Percentiles rank a stretch among this genome's conserved stretches.
Conservation (phyloP, 2,888 invertebrate species). For the Cheilosia soror region DNA sequence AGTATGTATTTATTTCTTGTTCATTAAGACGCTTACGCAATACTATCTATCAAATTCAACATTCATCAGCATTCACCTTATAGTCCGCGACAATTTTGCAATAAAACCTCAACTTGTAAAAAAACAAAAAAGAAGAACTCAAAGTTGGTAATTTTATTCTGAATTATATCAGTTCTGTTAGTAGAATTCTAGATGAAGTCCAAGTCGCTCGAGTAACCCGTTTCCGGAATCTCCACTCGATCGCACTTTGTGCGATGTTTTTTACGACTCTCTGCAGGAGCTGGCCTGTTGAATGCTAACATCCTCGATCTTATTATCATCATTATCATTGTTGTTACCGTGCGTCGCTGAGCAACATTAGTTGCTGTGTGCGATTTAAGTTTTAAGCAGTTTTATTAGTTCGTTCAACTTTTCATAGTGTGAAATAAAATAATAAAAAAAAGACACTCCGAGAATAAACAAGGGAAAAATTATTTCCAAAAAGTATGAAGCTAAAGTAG, state of each 20-base stretch:
- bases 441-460: background rate
- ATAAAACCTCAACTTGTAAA: constrained; percentile 27
- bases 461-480: background rate
- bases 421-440: constrained; percentile 24
- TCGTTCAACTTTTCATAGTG: constrained; percentile 64
- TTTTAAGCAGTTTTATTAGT: constrained; percentile 54
- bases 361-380: background rate
- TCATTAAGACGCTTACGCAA: too few species aligned
- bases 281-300: constrained; percentile 53
- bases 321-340: background rate
- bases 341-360: background rate
- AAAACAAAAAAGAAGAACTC: background rate
- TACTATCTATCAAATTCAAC: too few species aligned
- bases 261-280: constrained; percentile 48
- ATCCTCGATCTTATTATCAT: constrained; percentile 34
- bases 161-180: constrained; percentile 12
- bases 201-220: constrained; percentile 8
- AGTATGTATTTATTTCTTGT: too few species aligned
- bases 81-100: constrained; percentile 4
- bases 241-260: constrained; percentile 14
- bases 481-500: constrained; percentile 17
- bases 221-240: background rate
- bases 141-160: constrained; percentile 21
- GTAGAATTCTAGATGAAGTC: constrained; percentile 22
- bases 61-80: background rate